These are phyloP conservation scores for Mactra quadrangularis DNA, from an alignment of 1,140 invertebrate genomes.

Conservation along the genomic window DNA sequence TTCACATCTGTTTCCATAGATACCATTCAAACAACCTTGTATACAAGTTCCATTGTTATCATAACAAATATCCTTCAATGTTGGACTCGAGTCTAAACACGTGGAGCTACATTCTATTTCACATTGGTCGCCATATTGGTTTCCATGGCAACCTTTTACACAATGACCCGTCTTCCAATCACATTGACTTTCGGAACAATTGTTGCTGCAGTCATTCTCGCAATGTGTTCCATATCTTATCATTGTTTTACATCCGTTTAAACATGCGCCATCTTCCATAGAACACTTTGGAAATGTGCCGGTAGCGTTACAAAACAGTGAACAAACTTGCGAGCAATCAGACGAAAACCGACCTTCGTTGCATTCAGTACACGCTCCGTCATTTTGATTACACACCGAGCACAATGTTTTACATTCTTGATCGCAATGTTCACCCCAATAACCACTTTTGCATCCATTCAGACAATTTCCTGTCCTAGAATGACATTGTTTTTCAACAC, in stretches of 20 bases:
- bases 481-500: constrained; percentile 2
- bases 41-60: constrained; percentile 3
- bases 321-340: background rate
- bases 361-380: background rate
- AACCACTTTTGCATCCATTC: constrained; percentile 2
- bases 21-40: background rate
- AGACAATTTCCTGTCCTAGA: background rate
- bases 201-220: background rate
- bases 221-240: background rate
- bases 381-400: background rate
- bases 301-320: background rate
- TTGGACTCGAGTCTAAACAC: background rate
- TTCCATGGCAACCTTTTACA: background rate
- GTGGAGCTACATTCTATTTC: background rate
- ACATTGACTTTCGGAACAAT: background rate
- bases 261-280: background rate
- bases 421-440: constrained; percentile 27
- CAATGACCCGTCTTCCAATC: background rate
- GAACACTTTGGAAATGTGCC: background rate
- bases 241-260: background rate
- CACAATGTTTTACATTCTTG: background rate
- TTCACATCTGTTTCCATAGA: constrained; percentile 21
- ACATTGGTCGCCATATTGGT: background rate
- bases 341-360: background rate
- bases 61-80: background rate